A percentile compares a stretch with the other conserved stretches of the same genome.
Evolutionary conservation across 2,113 vertebrate species (phyloP).

Genomic region (Amblyopsis rosae): DNA sequence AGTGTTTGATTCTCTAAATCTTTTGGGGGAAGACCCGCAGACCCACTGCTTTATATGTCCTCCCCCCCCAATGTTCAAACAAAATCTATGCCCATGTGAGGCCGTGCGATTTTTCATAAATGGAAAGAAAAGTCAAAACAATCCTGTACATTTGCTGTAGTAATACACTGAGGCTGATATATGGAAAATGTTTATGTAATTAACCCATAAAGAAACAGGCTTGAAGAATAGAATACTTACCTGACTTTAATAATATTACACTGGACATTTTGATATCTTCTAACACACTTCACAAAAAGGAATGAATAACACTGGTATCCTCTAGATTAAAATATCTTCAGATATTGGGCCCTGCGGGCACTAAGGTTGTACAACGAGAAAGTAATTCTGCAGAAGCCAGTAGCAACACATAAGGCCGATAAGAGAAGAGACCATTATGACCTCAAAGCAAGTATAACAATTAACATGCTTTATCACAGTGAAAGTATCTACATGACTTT

Average conservation of each 20-base stretch:
- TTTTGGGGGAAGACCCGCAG: no score
- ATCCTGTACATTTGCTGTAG: no score
- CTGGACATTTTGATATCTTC: slow-evolving; percentile 7
- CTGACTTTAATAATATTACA: not conserved
- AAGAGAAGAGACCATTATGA: slow-evolving; percentile 1
- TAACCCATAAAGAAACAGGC: no score
- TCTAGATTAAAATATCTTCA: slow-evolving; percentile 17
- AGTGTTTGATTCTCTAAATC: no score
- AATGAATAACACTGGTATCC: slow-evolving; percentile 14
- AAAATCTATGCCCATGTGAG: no score
- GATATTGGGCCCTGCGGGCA: slow-evolving; percentile 14
- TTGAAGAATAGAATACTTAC: no score
- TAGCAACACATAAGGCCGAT: slow-evolving; percentile 27
- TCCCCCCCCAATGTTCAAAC: no score
- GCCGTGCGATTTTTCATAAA: no score
- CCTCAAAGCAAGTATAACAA: not conserved
- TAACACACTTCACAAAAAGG: slow-evolving; percentile 21
- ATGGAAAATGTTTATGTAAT: no score
- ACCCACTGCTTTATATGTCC: no score
- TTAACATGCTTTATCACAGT: slow-evolving; percentile 3
- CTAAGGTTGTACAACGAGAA: not conserved
- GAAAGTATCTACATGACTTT: not conserved
- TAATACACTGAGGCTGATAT: no score
- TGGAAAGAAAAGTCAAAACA: no score
- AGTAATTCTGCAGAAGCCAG: slow-evolving; percentile 32